phyloP scores from a whole-genome alignment of 2,113 vertebrate genomes.

The Scophthalmus maximus region DNA sequence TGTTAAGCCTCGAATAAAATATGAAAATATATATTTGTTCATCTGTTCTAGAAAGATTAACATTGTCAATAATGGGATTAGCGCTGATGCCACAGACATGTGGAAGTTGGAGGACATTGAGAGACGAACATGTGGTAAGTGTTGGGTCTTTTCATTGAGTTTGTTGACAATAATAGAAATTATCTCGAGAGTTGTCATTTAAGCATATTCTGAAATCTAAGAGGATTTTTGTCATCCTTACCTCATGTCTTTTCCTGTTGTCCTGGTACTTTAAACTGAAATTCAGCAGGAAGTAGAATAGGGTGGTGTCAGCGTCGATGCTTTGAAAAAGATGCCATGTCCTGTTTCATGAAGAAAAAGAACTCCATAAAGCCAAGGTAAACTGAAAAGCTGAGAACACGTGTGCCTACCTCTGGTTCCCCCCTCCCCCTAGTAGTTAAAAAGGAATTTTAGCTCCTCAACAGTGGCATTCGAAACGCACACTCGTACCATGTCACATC shows the following conservation, averaged over 20 bases:
- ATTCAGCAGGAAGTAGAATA: background rate
- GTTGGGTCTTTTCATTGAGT: too few species aligned
- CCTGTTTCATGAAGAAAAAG: background rate
- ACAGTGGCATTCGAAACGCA: background rate
- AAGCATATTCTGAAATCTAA: background rate
- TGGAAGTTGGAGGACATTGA: too few species aligned
- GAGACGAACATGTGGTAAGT: too few species aligned
- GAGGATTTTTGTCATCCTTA: slow-evolving; percentile 19
- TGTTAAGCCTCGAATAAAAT: too few species aligned
- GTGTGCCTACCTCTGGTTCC: background rate
- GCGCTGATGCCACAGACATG: too few species aligned
- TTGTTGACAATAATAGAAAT: too few species aligned
- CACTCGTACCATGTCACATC: too few species aligned
- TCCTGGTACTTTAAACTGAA: background rate
- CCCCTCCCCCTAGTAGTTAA: background rate
- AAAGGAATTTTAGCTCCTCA: background rate
- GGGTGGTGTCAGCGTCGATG: slow-evolving; percentile 3
- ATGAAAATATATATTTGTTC: too few species aligned
- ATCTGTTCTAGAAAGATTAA: too few species aligned
- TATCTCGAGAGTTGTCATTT: background rate
- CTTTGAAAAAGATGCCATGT: slow-evolving; percentile 6
- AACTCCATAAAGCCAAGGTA: background rate
- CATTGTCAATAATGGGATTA: too few species aligned
- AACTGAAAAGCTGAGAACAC: background rate
- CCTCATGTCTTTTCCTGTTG: slow-evolving; percentile 60